A percentile compares a stretch with the other conserved stretches of the same genome.
phyloP scores from a whole-genome alignment of 2,797 vertebrate genomes.

The Kryptopterus vitreolus region DNA sequence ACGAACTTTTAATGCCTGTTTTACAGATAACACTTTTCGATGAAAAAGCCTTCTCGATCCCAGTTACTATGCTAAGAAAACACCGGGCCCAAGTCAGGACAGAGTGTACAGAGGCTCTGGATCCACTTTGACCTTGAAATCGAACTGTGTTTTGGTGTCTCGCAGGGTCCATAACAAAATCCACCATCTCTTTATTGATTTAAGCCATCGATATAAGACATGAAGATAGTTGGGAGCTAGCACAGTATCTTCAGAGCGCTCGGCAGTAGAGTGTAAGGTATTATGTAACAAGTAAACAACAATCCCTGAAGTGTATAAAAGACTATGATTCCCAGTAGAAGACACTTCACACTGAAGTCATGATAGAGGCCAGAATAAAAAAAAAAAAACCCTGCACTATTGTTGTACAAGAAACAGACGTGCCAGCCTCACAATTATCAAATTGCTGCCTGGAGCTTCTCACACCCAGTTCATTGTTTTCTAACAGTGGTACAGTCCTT shows the following conservation, averaged over 20 bases:
- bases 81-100: neutral
- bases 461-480: constrained; percentile 1
- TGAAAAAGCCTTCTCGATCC: too few relatives aligned
- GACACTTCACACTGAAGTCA: neutral
- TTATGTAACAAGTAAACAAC: constrained; percentile 12
- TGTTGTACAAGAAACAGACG: neutral
- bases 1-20: too few relatives aligned
- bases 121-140: neutral
- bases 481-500: neutral
- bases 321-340: constrained; percentile 20
- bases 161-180: constrained; percentile 13
- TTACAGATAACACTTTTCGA: too few relatives aligned
- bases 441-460: neutral
- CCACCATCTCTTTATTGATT: constrained; percentile 6
- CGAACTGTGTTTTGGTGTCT: neutral
- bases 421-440: too few relatives aligned
- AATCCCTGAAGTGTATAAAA: constrained; percentile 23
- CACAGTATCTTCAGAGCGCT: constrained; percentile 19
- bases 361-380: neutral
- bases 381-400: neutral
- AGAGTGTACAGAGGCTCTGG: neutral
- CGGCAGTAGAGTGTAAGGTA: neutral
- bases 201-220: constrained; percentile 10
- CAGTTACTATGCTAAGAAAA: too few relatives aligned
- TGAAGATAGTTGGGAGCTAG: constrained; percentile 19